A percentile compares a stretch with the other conserved stretches of the same genome.
Conservation (phyloP, 2,888 invertebrate genomes). For the Drosophila incognita region DNA sequence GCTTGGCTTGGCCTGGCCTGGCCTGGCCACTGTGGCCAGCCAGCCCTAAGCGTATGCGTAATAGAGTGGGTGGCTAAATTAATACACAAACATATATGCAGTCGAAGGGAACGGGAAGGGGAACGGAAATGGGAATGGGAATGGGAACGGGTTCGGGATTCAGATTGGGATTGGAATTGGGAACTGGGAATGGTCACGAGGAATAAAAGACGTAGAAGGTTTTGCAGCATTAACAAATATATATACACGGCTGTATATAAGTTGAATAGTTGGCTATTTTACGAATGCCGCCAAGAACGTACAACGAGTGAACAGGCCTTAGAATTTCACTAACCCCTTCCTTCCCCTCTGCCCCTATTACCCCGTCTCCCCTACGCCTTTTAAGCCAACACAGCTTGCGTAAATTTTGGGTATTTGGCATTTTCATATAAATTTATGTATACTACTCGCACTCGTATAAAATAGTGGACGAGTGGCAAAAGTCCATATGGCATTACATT, state of each 20-base stretch:
- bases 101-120: conserved; percentile 22
- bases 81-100: conserved; percentile 74
- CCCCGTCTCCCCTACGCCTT: neutral
- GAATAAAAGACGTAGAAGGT: conserved; percentile 56
- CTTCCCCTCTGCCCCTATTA: neutral
- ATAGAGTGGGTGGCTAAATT: conserved; percentile 69
- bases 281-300: conserved; percentile 70
- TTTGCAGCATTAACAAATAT: conserved; percentile 67
- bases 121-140: neutral
- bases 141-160: neutral
- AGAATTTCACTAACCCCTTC: conserved; percentile 44
- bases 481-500: conserved; percentile 53
- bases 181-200: conserved; percentile 20
- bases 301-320: conserved; percentile 56
- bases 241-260: conserved; percentile 45
- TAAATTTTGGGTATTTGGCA: conserved; percentile 41
- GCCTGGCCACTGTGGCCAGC: conserved; percentile 40
- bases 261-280: conserved; percentile 76
- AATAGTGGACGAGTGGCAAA: conserved; percentile 23
- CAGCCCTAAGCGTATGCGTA: conserved; percentile 48
- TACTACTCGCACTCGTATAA: conserved; percentile 15
- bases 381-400: conserved; percentile 21
- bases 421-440: conserved; percentile 53
- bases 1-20: neutral
- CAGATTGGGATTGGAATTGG: conserved; percentile 11